Evolutionary conservation across 2,888 invertebrate species (phyloP).

Genomic region (Neria commutata): DNA sequence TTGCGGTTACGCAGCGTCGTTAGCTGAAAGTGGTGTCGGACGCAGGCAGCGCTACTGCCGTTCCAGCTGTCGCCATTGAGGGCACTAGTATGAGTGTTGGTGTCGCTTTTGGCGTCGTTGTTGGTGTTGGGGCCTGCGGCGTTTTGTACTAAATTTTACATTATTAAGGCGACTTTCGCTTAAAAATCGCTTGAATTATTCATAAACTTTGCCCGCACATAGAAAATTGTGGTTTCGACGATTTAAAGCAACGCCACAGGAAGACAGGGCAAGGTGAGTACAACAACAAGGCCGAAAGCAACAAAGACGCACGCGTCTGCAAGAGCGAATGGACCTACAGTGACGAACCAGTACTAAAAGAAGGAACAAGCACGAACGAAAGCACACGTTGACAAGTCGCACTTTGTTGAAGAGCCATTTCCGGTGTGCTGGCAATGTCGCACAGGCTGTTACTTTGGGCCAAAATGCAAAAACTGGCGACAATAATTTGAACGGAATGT

Average conservation of each 20-base stretch:
- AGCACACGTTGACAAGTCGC: slow-evolving; percentile 53
- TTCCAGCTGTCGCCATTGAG: too few relatives aligned
- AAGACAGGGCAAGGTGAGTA: not conserved
- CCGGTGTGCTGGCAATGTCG: too few relatives aligned
- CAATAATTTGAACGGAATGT: too few relatives aligned
- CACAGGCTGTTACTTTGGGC: too few relatives aligned
- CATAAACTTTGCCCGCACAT: slow-evolving; percentile 45
- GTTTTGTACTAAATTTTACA: slow-evolving; percentile 1
- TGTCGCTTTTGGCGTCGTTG: not conserved
- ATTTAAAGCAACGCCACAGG: not conserved
- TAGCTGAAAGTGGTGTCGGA: not conserved
- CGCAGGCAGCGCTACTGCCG: not conserved
- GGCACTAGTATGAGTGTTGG: too few relatives aligned
- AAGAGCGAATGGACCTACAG: slow-evolving; percentile 2
- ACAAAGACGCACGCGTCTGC: not conserved
- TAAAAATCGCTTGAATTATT: slow-evolving; percentile 41
- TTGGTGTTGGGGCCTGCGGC: not conserved
- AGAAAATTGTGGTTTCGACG: too few relatives aligned
- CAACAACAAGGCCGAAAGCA: not conserved
- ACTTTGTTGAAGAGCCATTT: slow-evolving; percentile 51
- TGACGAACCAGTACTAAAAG: slow-evolving; percentile 5
- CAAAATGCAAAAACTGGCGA: too few relatives aligned
- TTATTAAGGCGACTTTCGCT: slow-evolving; percentile 12
- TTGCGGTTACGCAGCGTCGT: not conserved
- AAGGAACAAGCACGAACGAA: slow-evolving; percentile 44